These are phyloP conservation scores for Tokudaia muenninki DNA, from an alignment of 2,797 vertebrate genomes.

Conservation along the genomic window DNA sequence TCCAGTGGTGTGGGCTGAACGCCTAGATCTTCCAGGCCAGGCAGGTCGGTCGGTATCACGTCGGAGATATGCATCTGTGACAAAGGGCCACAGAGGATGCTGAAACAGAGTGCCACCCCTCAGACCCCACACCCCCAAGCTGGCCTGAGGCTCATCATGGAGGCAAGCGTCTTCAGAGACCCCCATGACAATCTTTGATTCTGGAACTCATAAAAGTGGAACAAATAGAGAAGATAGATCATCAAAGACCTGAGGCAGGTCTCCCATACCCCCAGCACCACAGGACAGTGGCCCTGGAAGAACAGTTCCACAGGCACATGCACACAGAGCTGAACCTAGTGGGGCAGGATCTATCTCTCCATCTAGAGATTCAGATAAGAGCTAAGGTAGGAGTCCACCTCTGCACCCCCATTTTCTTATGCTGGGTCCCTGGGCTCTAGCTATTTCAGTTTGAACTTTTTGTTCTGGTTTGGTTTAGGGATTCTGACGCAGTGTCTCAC, in stretches of 20 bases:
- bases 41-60: constrained; percentile 92
- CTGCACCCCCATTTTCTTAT: neutral
- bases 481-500: neutral
- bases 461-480: neutral
- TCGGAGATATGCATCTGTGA: constrained; percentile 94
- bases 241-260: neutral
- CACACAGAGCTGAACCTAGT: neutral
- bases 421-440: neutral
- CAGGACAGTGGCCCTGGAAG: neutral
- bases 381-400: neutral
- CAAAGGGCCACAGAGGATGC: neutral
- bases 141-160: neutral
- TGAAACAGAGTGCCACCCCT: neutral
- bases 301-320: neutral
- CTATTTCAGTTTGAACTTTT: neutral
- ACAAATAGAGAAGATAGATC: neutral
- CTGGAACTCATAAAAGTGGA: neutral
- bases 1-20: constrained; percentile 92
- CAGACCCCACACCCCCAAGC: neutral
- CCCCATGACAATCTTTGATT: neutral
- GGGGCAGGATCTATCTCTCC: neutral
- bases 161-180: neutral
- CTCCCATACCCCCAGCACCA: neutral
- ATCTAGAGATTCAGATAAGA: neutral
- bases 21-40: constrained; percentile 95